These are phyloP conservation scores for Pseudoips prasinana DNA, from an alignment of 2,888 invertebrate species.

Conservation along the genomic window DNA sequence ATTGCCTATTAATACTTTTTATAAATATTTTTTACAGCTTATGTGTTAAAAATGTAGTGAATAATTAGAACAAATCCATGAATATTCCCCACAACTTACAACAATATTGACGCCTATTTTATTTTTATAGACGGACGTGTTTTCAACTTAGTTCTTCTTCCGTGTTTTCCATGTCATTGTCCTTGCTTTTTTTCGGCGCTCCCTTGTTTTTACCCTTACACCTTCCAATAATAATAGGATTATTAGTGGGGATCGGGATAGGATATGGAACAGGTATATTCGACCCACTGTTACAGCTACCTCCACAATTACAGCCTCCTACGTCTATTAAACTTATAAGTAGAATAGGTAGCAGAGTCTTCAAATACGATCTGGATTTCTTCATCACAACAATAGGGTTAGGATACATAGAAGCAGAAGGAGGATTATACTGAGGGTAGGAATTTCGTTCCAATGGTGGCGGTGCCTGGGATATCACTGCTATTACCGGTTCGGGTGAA, in stretches of 20 bases:
- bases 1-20: too few relatives aligned
- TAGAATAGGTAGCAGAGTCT: constrained; percentile 46
- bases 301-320: constrained; percentile 23
- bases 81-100: too few relatives aligned
- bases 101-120: too few relatives aligned
- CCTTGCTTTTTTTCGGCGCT: not conserved
- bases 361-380: constrained; percentile 38
- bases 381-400: constrained; percentile 39
- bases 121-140: too few relatives aligned
- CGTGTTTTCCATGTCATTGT: not conserved
- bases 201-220: too few relatives aligned
- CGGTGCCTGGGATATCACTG: constrained; percentile 32
- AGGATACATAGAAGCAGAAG: constrained; percentile 20
- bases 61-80: too few relatives aligned
- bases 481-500: constrained; percentile 38
- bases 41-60: too few relatives aligned
- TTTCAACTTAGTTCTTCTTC: too few relatives aligned
- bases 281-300: constrained; percentile 27
- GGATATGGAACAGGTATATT: constrained; percentile 49
- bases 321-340: constrained; percentile 44
- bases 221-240: constrained; percentile 36
- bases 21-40: too few relatives aligned
- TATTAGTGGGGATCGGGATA: constrained; percentile 46
- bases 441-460: constrained; percentile 8
- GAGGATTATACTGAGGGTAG: not conserved